Conservation (phyloP, 2,113 vertebrate species). For the Dicaeum eximium region DNA sequence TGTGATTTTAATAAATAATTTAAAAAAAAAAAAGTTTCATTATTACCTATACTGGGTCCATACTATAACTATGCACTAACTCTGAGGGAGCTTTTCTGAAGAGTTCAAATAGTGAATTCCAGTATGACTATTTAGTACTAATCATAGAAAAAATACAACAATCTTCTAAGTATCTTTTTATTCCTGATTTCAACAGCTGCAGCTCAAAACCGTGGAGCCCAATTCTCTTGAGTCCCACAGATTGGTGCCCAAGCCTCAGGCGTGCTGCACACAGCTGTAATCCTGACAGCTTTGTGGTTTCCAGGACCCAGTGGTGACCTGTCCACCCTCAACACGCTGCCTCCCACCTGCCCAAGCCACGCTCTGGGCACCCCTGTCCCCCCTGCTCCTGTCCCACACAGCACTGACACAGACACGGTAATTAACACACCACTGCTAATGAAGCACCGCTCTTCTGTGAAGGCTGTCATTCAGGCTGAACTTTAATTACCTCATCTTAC, state of each 20-base stretch:
- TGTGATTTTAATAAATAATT: background rate
- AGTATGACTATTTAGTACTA: background rate
- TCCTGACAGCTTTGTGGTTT: rapidly evolving
- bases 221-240: background rate
- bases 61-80: background rate
- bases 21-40: background rate
- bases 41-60: background rate
- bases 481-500: background rate
- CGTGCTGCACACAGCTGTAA: background rate
- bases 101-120: background rate
- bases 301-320: background rate
- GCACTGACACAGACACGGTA: rapidly evolving
- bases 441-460: background rate
- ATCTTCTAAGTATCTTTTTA: background rate
- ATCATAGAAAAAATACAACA: background rate
- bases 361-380: rapidly evolving
- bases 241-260: background rate
- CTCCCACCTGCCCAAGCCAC: background rate
- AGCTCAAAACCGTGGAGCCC: background rate
- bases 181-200: background rate
- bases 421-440: background rate
- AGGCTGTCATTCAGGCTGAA: background rate
- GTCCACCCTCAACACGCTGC: background rate
- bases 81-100: background rate
- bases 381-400: background rate